Percentiles rank a stretch among this genome's conserved stretches.
Evolutionary conservation across 2,797 vertebrate species (phyloP).

Genomic region (Smutsia temminckii): DNA sequence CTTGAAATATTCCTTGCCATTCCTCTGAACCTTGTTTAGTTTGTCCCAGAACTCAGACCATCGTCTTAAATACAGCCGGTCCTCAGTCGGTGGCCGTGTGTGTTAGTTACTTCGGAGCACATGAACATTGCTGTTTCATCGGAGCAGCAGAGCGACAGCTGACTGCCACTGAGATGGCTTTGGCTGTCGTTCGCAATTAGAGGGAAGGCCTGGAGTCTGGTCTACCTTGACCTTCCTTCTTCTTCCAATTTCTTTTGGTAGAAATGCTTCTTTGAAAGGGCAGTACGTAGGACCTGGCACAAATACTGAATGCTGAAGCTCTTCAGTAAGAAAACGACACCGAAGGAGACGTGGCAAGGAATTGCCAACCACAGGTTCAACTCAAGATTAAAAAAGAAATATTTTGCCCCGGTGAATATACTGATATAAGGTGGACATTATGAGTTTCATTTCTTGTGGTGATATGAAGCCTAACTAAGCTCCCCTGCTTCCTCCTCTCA

Average conservation of each 20-base stretch:
- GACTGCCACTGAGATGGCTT: neutral
- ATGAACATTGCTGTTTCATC: neutral
- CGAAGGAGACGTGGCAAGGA: neutral
- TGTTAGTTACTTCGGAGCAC: neutral
- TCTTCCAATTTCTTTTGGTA: slow-evolving; percentile 37
- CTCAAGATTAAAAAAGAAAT: neutral
- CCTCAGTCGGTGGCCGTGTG: neutral
- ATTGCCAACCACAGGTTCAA: neutral
- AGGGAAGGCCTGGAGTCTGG: neutral
- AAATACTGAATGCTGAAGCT: neutral
- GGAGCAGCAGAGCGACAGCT: neutral
- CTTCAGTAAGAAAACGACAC: slow-evolving; percentile 1
- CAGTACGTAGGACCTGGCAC: neutral
- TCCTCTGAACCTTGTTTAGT: neutral
- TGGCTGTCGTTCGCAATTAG: slow-evolving; percentile 24
- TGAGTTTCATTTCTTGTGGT: neutral
- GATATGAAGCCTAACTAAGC: neutral
- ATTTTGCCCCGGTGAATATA: neutral
- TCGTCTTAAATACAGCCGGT: neutral
- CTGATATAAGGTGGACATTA: neutral
- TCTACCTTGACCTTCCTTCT: neutral
- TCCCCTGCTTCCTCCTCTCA: neutral
- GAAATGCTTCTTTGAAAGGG: slow-evolving; percentile 42
- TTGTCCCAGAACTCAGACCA: neutral
- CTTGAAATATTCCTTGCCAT: neutral